Percentiles rank a stretch among this genome's conserved stretches.
These are phyloP conservation scores for Gari tellinella DNA, from an alignment of 2,888 invertebrate genomes.

Conservation along the genomic window DNA sequence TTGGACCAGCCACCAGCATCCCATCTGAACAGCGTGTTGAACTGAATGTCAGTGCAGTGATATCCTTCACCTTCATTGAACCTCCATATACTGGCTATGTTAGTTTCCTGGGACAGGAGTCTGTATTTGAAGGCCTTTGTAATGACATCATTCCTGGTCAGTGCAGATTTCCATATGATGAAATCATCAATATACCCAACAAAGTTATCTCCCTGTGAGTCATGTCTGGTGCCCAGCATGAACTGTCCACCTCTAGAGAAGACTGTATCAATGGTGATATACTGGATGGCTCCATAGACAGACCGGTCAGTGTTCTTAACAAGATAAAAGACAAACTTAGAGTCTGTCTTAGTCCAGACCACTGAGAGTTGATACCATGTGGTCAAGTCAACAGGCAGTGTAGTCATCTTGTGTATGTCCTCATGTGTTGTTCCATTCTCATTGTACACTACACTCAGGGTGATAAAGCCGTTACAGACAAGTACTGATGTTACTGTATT, in stretches of 20 bases:
- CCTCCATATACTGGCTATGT: slow-evolving; percentile 61
- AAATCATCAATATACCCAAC: slow-evolving; percentile 68
- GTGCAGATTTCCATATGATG: slow-evolving; percentile 64
- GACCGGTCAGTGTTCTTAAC: slow-evolving; percentile 41
- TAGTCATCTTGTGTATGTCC: not conserved
- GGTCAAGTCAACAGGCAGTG: slow-evolving; percentile 43
- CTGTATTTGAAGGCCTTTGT: slow-evolving; percentile 52
- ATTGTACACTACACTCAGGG: not conserved
- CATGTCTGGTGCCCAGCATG: slow-evolving; percentile 54
- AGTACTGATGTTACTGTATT: slow-evolving; percentile 36
- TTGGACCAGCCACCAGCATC: slow-evolving; percentile 50
- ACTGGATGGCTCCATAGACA: slow-evolving; percentile 28
- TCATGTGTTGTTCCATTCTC: too few relatives aligned
- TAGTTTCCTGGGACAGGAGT: slow-evolving; percentile 5
- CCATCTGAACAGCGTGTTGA: slow-evolving; percentile 38
- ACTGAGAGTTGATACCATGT: slow-evolving; percentile 71
- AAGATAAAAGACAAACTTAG: slow-evolving; percentile 48
- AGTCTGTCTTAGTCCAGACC: slow-evolving; percentile 54
- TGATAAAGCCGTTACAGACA: slow-evolving; percentile 43
- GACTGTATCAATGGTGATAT: not conserved
- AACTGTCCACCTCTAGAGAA: slow-evolving; percentile 66
- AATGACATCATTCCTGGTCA: slow-evolving; percentile 49
- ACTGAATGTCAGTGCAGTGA: slow-evolving; percentile 37
- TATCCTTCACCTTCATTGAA: slow-evolving; percentile 63
- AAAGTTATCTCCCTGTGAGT: slow-evolving; percentile 60